Base-by-base conservation (phyloP, 2,113 vertebrate species). In the Caloenas nicobarica region DNA sequence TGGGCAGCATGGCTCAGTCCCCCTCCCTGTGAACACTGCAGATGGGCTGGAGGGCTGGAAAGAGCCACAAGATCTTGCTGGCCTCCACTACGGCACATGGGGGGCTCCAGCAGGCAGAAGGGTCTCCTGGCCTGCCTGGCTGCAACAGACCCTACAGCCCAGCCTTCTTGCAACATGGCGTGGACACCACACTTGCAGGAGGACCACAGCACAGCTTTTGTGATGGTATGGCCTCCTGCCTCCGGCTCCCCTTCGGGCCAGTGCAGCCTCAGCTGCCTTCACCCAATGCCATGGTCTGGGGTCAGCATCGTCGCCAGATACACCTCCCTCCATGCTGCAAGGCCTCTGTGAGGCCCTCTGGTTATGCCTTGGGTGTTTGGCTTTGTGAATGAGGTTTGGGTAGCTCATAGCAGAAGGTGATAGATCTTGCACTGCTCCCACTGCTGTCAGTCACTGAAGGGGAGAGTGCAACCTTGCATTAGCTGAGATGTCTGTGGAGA, bases 11-110 rank as follows among this genome's bases (percentile, higher is more conserved):
- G 9, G 38, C 23, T 76, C 33, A 40, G 40, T 83, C 5, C 5
- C 2, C 1, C 13, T 88, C 33, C 25, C 31, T 26, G 19, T 50
- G 58, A 80, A 25, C 17, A 9, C 28, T 56, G 3, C 29, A 50
- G 62, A 76, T 22, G 25, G 42, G 15, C 2, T 51, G 48, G 57
- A 66, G 66, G 40, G 36, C 16, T 46, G 57, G 33, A 22, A 61
- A 64, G 54, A 76, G 31, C 29, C n/a, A 33, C 40, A 25, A 40
- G 14, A 22, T 82, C 7, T 42, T 82, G 36, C 46, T 79, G 56
- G 13, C 42, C 8, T 34, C 31, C 31, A 18, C 46, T 12, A 23
- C 0, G 1, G 48, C 14, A 60, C 0, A 0, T 12, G 10, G 40
- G 38, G 16, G n/a, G 12, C 66, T 71, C 18, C 2, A 3, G 9